These are phyloP conservation scores for Lepidocyrtoides sp. DNA, from an alignment of 2,888 invertebrate species.

Conservation along the genomic window DNA sequence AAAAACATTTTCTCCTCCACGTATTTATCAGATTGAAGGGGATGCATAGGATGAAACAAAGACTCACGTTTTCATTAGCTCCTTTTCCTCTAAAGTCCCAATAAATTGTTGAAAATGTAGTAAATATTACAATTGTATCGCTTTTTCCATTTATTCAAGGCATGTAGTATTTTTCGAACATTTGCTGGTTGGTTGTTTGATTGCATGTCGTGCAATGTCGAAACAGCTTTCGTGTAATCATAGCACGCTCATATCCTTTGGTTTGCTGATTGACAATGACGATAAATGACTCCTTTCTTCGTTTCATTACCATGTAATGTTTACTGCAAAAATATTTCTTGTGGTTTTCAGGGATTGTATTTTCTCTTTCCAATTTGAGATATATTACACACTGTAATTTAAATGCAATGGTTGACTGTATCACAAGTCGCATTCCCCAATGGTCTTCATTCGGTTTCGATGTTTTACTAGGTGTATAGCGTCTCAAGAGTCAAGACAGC, in stretches of 20 bases:
- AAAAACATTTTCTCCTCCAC: neutral
- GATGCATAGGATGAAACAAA: neutral
- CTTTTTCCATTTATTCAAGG: conserved; percentile 7
- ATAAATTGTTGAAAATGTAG: neutral
- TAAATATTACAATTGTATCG: neutral
- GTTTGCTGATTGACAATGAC: neutral
- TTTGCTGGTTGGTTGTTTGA: neutral
- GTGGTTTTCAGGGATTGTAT: conserved; percentile 3
- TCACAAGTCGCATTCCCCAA: neutral
- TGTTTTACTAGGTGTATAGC: no score
- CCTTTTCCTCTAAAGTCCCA: neutral
- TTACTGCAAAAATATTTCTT: conserved; percentile 18
- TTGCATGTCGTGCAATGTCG: neutral
- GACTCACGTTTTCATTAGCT: neutral
- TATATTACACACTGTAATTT: no score
- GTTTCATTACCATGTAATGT: neutral
- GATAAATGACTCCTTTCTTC: conserved; percentile 16
- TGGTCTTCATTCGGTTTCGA: neutral
- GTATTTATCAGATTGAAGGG: neutral
- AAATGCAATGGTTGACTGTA: neutral
- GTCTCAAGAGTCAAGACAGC: neutral
- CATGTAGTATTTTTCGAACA: neutral
- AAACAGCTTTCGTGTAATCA: neutral
- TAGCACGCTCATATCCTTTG: neutral
- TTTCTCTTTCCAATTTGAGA: no score